Conservation (phyloP, 2,888 invertebrate species). For the Cacoxenus indagator region DNA sequence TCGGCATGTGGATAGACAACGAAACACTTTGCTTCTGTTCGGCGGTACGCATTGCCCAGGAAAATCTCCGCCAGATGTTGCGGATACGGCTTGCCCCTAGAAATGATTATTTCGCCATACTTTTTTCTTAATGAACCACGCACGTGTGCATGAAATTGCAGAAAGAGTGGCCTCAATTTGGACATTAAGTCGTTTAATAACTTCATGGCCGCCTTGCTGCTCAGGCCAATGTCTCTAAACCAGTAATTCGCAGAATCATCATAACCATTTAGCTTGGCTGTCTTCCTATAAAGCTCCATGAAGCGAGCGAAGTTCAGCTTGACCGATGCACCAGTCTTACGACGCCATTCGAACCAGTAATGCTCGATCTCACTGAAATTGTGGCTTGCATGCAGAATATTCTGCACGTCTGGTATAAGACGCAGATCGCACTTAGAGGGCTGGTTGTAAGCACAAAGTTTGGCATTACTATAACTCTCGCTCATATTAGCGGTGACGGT, state of each 20-base stretch:
- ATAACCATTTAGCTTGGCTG: conserved; percentile 61
- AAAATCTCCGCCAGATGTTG: conserved; percentile 67
- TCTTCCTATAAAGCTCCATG: conserved; percentile 62
- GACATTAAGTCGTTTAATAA: conserved; percentile 54
- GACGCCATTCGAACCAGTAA: conserved; percentile 68
- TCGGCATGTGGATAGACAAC: conserved; percentile 77
- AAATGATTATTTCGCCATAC: conserved; percentile 55
- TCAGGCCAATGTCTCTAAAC: conserved; percentile 77
- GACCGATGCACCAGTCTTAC: conserved; percentile 53
- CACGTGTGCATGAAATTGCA: conserved; percentile 67
- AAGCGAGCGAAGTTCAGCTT: conserved; percentile 56
- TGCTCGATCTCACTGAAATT: conserved; percentile 63
- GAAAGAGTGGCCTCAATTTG: conserved; percentile 56
- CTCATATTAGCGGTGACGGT: conserved; percentile 80
- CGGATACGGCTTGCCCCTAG: conserved; percentile 55
- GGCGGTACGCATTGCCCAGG: conserved; percentile 71
- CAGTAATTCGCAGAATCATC: conserved; percentile 76
- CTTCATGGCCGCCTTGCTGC: conserved; percentile 50
- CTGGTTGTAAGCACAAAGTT: conserved; percentile 80
- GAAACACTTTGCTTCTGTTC: conserved; percentile 72
- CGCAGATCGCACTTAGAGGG: conserved; percentile 76
- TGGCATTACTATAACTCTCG: conserved; percentile 80
- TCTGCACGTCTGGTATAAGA: conserved; percentile 75
- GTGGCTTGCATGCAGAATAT: conserved; percentile 52
- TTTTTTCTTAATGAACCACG: conserved; percentile 54